Base-by-base conservation (phyloP, 2,797 vertebrate species). In the Hephaestus fuliginosus region DNA sequence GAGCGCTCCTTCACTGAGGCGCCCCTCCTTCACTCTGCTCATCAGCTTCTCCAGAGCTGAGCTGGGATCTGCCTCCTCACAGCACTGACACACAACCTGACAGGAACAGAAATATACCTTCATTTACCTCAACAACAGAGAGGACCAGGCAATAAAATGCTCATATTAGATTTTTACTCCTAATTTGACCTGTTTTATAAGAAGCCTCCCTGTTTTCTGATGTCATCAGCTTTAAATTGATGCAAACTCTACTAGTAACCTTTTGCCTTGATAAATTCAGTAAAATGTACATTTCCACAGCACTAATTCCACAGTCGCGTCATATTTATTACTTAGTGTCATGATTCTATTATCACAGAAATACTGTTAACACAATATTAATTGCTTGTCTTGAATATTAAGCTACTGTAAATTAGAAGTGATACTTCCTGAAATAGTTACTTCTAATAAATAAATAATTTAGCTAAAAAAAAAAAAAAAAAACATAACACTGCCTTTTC, bases 31-130 rank as follows among this genome's bases (percentile, higher is more conserved):
- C 80, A 96, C 90, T 25, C 80, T 92, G 79, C 83, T 92, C 82
- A 96, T 56, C 75, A 97, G 86, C 76, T 72, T 94, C 80, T 93
- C 92, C 65, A 95, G 0, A 0, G 86, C 92, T 55, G 94, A 90
- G 69, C 80, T 90, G 39, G 90, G 87, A 57, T 95, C 95, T 18
- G 70, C 20, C 8, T 93, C 89, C 87, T 94, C 84, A 63, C 95
- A 97, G 94, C 96, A 97, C 91, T 87, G 90, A 85, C 93, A 86
- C 83, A 97, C 92, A 44, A 95, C 91, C 97, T 98, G 90, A 2
- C 44, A 49, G 46, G 7, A 68, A 39, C 30, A 77, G 4, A 74
- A 3, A 63, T 0, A 2, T 2, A 25, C 20, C 5, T 14, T 63
- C 10, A 52, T 52, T 75, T 52, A 22, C 15, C 20, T 56, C 2